phyloP scores from a whole-genome alignment of 2,113 vertebrate genomes.

The Lepidothrix coronata region DNA sequence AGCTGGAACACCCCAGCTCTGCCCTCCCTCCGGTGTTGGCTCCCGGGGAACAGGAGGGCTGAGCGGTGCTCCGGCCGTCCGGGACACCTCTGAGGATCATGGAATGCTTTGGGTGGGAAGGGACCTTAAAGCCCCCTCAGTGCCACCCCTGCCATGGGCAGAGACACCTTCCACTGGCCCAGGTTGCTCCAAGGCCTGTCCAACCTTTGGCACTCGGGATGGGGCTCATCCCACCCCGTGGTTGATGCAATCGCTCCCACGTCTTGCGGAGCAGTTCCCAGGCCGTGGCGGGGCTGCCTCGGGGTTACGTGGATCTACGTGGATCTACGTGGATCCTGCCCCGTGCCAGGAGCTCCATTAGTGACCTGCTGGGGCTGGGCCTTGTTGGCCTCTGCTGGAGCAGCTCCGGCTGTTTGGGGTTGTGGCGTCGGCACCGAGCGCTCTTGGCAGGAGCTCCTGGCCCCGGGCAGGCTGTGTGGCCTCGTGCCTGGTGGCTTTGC shows the following conservation, averaged over 20 bases:
- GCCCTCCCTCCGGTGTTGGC: fast-evolving
- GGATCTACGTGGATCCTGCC: not conserved
- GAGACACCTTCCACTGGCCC: not conserved
- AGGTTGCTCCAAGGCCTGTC: not conserved
- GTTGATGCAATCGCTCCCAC: not conserved
- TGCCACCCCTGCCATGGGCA: not conserved
- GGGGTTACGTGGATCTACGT: fast-evolving
- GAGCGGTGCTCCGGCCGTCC: not conserved
- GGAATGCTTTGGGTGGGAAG: not conserved
- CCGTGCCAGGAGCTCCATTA: not conserved
- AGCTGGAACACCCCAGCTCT: not conserved
- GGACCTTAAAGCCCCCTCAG: not conserved
- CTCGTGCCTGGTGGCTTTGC: not conserved
- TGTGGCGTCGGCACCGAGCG: fast-evolving
- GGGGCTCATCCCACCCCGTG: not conserved
- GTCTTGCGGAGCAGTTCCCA: not conserved
- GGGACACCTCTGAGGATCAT: fast-evolving
- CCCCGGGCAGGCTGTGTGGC: not conserved
- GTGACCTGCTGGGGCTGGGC: not conserved
- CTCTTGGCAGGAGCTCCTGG: not conserved
- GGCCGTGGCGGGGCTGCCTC: not conserved
- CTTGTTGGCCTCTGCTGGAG: not conserved
- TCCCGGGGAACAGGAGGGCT: fast-evolving
- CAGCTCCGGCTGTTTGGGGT: not conserved
- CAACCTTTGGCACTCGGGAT: not conserved